A percentile compares a stretch with the other conserved stretches of the same genome.
phyloP scores from a whole-genome alignment of 2,113 vertebrate genomes.

The Corythaeola cristata region DNA sequence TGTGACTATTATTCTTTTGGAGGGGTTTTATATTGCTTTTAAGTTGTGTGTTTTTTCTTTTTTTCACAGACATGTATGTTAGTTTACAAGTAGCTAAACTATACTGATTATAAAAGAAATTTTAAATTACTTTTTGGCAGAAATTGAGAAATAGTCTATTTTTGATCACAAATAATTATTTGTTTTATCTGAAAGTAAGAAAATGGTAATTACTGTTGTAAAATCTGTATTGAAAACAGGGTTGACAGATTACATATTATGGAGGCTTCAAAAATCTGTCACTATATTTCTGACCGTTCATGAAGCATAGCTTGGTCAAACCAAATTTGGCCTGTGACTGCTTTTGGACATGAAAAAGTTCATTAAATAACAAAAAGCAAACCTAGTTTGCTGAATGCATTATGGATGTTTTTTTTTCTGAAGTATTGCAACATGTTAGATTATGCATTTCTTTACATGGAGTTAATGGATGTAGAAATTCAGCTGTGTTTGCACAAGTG shows the following conservation, averaged over 20 bases:
- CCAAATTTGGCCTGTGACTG: slow-evolving; percentile 1
- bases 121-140: slow-evolving; percentile 14
- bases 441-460: background rate
- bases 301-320: background rate
- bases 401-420: background rate
- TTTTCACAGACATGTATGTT: background rate
- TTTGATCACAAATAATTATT: slow-evolving; percentile 21
- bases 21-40: background rate
- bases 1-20: slow-evolving; percentile 31
- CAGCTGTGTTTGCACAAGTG: background rate
- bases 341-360: background rate
- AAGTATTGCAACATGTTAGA: background rate
- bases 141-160: background rate
- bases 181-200: slow-evolving; percentile 17
- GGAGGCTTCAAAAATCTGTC: slow-evolving; percentile 23
- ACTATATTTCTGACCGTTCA: slow-evolving; percentile 30
- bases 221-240: slow-evolving; percentile 17
- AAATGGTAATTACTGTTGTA: background rate
- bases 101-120: slow-evolving; percentile 7
- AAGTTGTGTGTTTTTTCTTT: background rate
- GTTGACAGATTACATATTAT: background rate
- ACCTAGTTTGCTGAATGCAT: background rate
- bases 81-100: slow-evolving; percentile 3
- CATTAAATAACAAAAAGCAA: background rate
- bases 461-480: slow-evolving; percentile 2